These are phyloP conservation scores for Sander vitreus DNA, from an alignment of 2,113 vertebrate species.

Conservation along the genomic window DNA sequence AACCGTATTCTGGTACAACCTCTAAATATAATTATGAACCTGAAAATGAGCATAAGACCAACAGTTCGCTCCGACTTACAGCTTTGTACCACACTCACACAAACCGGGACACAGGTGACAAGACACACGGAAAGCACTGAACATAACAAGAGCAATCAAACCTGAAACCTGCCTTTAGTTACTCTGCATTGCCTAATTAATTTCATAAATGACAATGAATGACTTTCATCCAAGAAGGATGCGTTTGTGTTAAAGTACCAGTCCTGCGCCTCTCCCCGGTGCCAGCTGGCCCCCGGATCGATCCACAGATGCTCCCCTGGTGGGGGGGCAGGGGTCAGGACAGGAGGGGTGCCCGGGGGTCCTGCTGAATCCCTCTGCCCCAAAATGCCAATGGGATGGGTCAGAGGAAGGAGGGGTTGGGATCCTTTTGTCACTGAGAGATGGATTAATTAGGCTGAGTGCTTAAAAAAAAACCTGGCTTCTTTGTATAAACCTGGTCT, in stretches of 20 bases:
- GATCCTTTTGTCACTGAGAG: constrained; percentile 72
- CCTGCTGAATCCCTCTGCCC: constrained; percentile 76
- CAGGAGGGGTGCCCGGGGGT: constrained; percentile 79
- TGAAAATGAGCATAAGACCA: background rate
- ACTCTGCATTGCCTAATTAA: background rate
- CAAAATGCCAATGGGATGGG: constrained; percentile 80
- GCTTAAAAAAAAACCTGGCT: constrained; percentile 61
- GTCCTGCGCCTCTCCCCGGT: constrained; percentile 61
- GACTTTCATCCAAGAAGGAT: background rate
- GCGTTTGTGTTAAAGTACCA: constrained; percentile 44
- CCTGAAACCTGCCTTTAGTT: background rate
- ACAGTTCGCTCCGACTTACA: background rate
- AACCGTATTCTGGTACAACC: too few relatives aligned
- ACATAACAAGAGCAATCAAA: background rate
- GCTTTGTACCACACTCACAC: background rate
- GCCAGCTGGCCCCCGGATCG: constrained; percentile 84
- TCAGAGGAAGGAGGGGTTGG: constrained; percentile 54
- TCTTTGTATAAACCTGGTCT: constrained; percentile 57
- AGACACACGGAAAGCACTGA: background rate
- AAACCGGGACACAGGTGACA: background rate
- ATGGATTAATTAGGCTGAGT: constrained; percentile 81
- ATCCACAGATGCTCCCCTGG: constrained; percentile 85
- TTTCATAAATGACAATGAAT: background rate
- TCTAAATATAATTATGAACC: too few relatives aligned
- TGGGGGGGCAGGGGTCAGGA: constrained; percentile 82